Evolutionary conservation across 2,113 vertebrate species (phyloP).

Genomic region (Acrocephalus kingi): DNA sequence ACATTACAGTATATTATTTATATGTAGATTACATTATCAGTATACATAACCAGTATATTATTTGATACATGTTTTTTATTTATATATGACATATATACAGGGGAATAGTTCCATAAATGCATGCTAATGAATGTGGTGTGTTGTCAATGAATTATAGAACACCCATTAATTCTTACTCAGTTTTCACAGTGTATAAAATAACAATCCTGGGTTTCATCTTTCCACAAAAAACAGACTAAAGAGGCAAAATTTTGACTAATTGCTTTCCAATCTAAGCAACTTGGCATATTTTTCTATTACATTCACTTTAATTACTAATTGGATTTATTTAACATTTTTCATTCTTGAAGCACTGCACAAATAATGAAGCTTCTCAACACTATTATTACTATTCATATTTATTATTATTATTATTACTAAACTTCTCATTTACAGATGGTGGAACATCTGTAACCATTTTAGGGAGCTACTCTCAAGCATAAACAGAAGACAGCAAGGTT

Average conservation of each 20-base stretch:
- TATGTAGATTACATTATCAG: background rate
- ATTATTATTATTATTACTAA: background rate
- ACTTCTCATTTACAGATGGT: conserved; percentile 18
- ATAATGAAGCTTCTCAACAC: background rate
- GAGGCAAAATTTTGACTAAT: background rate
- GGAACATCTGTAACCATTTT: conserved; percentile 23
- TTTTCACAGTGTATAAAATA: background rate
- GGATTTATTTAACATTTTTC: background rate
- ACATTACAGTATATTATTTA: background rate
- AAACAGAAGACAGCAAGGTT: background rate
- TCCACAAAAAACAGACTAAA: background rate
- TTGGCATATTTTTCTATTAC: background rate
- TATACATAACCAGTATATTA: background rate
- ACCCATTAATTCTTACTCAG: background rate
- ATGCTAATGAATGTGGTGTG: background rate
- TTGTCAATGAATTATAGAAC: background rate
- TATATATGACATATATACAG: background rate
- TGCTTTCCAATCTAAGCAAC: background rate
- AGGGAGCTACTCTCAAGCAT: background rate
- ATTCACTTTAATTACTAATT: background rate
- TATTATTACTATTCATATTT: background rate
- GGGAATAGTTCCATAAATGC: background rate
- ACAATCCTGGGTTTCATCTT: background rate
- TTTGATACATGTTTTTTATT: background rate
- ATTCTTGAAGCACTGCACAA: background rate